Conservation (phyloP, 2,113 vertebrate genomes). For the Turnix velox region DNA sequence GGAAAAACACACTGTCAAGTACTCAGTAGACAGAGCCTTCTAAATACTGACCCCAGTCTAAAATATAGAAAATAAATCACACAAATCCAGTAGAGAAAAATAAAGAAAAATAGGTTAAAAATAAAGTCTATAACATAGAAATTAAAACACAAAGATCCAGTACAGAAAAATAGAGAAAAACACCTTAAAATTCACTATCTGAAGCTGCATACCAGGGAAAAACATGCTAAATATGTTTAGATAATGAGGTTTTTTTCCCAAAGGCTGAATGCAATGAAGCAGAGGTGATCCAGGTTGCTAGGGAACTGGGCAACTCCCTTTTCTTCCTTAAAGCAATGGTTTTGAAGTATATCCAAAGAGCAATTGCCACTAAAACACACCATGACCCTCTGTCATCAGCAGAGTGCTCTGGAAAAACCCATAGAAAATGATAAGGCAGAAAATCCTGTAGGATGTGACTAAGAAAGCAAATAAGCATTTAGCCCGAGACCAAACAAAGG, state of each 20-base stretch:
- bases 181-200: no score
- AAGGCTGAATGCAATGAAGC: background rate
- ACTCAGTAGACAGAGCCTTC: background rate
- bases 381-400: background rate
- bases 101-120: fast-evolving
- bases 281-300: background rate
- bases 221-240: no score
- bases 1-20: no score
- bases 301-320: slow-evolving; percentile 9
- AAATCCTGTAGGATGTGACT: background rate
- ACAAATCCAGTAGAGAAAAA: background rate
- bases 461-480: background rate
- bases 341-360: background rate
- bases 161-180: background rate
- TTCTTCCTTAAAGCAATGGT: background rate
- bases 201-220: no score
- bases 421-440: background rate
- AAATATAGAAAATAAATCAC: no score
- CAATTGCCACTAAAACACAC: fast-evolving
- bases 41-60: background rate
- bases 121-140: no score
- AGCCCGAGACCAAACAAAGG: background rate
- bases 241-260: background rate
- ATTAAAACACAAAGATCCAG: no score
- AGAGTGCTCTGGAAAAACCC: background rate